These are phyloP conservation scores for Talpa occidentalis DNA, from an alignment of 2,113 vertebrate genomes.

Conservation along the genomic window DNA sequence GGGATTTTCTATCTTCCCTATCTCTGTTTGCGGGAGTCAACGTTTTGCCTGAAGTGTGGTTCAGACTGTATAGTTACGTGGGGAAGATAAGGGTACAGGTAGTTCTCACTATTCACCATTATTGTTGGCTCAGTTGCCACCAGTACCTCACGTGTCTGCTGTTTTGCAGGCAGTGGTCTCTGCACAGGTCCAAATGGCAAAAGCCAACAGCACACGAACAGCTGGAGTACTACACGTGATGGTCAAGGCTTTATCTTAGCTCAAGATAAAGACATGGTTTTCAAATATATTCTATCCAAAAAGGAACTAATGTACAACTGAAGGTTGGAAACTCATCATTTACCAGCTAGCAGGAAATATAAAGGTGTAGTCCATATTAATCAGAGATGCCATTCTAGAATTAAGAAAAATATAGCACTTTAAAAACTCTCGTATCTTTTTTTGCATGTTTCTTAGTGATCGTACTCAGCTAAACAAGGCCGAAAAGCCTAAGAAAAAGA, in stretches of 20 bases:
- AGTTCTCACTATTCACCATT: slow-evolving; percentile 9
- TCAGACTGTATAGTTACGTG: slow-evolving; percentile 11
- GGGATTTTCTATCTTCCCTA: slow-evolving; percentile 51
- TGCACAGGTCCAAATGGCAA: neutral
- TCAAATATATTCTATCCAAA: slow-evolving; percentile 42
- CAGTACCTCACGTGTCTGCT: neutral
- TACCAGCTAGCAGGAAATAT: slow-evolving; percentile 20
- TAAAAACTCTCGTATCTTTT: neutral
- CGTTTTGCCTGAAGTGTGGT: slow-evolving; percentile 44
- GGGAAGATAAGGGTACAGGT: slow-evolving; percentile 21
- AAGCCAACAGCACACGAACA: neutral
- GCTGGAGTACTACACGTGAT: neutral
- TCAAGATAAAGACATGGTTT: slow-evolving; percentile 13
- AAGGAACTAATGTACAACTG: slow-evolving; percentile 6
- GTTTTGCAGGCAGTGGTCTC: slow-evolving; percentile 19
- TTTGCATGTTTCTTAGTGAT: slow-evolving; percentile 22
- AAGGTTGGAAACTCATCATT: neutral
- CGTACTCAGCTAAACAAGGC: neutral
- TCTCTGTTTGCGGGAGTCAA: slow-evolving; percentile 50
- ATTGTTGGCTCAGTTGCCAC: neutral
- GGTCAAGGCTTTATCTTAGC: neutral
- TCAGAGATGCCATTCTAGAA: slow-evolving; percentile 26
- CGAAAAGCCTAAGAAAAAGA: slow-evolving; percentile 4
- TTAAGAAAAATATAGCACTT: slow-evolving; percentile 40
- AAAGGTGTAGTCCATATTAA: neutral